phyloP scores from a whole-genome alignment of 2,113 vertebrate genomes.

The Hippocampus mohnikei region DNA sequence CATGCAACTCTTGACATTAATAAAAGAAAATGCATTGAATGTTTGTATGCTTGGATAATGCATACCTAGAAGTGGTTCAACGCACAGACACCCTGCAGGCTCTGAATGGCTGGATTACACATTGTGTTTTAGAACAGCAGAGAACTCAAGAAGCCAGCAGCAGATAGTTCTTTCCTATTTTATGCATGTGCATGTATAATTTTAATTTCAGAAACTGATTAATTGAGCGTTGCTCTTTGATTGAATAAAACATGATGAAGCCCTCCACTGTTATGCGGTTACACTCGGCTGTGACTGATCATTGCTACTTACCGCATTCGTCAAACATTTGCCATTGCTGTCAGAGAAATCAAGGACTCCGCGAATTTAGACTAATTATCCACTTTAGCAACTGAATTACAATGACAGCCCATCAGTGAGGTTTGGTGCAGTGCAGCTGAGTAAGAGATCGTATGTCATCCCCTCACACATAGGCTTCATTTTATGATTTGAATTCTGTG shows the following conservation, averaged over 20 bases:
- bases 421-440: conserved; percentile 54
- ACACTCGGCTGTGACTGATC: conserved; percentile 73
- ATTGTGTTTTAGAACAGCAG: conserved; percentile 13
- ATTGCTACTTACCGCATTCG: conserved; percentile 60
- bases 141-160: conserved; percentile 7
- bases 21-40: conserved; percentile 45
- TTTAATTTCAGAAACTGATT: conserved; percentile 79
- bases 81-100: conserved; percentile 9
- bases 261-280: conserved; percentile 72
- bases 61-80: conserved; percentile 36
- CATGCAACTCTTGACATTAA: conserved; percentile 61
- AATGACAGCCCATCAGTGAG: conserved; percentile 53
- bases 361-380: conserved; percentile 75
- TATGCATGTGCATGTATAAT: conserved; percentile 75
- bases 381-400: conserved; percentile 66
- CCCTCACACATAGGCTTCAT: conserved; percentile 21
- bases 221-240: conserved; percentile 72
- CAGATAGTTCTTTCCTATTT: conserved; percentile 68
- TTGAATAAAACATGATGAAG: conserved; percentile 79
- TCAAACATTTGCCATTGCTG: conserved; percentile 69
- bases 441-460: conserved; percentile 44
- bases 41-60: conserved; percentile 25
- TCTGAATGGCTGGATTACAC: conserved; percentile 19
- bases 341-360: conserved; percentile 64
- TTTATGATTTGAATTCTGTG: conserved; percentile 27